Conservation (phyloP, 64 coral and sea anemone species). For the Anthopleura sola region DNA sequence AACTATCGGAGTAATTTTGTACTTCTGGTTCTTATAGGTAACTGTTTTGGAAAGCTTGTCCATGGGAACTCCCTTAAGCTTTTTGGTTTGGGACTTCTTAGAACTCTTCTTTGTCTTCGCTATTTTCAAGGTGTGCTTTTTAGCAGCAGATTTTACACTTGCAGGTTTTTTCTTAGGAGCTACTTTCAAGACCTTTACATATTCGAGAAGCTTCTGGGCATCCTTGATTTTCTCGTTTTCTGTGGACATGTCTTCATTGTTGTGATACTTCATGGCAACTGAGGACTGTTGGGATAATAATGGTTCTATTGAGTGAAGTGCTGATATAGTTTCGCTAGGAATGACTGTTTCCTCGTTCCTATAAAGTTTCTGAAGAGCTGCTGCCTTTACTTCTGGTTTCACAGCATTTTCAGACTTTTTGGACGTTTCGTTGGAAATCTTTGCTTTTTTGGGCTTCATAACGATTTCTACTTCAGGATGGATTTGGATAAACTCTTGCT, state of each 20-base stretch:
- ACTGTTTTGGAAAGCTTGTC: conserved; percentile 80
- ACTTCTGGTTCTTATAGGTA: conserved; percentile 86
- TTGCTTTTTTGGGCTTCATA: conserved; percentile 13
- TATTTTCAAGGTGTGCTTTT: conserved; percentile 13
- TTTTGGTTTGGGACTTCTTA: conserved; percentile 31
- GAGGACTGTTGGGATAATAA: conserved; percentile 75
- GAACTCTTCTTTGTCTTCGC: conserved; percentile 10
- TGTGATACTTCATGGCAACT: conserved; percentile 76
- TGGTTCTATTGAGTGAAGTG: conserved; percentile 83
- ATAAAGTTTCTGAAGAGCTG: conserved; percentile 1
- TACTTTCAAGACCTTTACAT: conserved; percentile 71
- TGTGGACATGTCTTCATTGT: conserved; percentile 66
- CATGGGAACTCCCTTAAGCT: conserved; percentile 73
- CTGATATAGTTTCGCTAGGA: conserved; percentile 59
- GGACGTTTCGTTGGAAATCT: background rate
- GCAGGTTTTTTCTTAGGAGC: conserved; percentile 7
- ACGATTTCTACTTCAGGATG: conserved; percentile 23
- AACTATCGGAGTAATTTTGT: conserved; percentile 86
- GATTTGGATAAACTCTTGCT: conserved; percentile 3
- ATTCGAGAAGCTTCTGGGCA: conserved; percentile 70
- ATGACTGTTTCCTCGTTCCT: background rate
- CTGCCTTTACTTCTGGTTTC: background rate
- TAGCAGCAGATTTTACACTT: background rate
- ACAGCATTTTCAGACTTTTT: conserved; percentile 1
- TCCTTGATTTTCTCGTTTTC: conserved; percentile 88